These are phyloP conservation scores for Scaptomyza parva DNA, from an alignment of 2,888 invertebrate genomes.

Conservation along the genomic window DNA sequence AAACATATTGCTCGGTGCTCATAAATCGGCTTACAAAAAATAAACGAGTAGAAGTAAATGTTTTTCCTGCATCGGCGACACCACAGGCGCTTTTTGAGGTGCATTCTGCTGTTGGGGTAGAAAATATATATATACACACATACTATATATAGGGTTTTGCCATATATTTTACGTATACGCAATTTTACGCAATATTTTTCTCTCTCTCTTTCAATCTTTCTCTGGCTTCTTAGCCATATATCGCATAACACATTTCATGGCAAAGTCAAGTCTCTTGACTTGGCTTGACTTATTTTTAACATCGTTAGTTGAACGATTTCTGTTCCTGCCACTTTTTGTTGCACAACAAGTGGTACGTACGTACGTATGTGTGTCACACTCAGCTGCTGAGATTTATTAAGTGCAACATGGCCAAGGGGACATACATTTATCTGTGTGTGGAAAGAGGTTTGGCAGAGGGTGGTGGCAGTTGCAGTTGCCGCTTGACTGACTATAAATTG, in stretches of 20 bases:
- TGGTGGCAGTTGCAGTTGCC: conserved; percentile 15
- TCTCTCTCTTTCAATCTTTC: background rate
- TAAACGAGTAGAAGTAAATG: background rate
- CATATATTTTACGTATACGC: conserved; percentile 53
- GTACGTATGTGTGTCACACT: conserved; percentile 57
- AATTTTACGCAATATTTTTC: conserved; percentile 62
- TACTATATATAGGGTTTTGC: too few species aligned
- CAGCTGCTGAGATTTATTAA: conserved; percentile 77
- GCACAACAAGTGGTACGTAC: too few species aligned
- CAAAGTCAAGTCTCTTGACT: conserved; percentile 49
- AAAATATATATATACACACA: conserved; percentile 43
- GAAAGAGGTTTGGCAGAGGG: too few species aligned
- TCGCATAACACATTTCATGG: conserved; percentile 39
- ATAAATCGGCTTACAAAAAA: conserved; percentile 76
- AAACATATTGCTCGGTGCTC: conserved; percentile 73
- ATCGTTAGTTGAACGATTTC: conserved; percentile 61
- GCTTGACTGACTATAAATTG: conserved; percentile 21
- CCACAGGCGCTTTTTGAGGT: conserved; percentile 23
- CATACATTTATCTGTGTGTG: conserved; percentile 46
- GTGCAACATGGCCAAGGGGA: conserved; percentile 61
- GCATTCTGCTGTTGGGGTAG: conserved; percentile 39
- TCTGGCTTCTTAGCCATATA: conserved; percentile 18
- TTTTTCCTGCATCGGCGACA: background rate
- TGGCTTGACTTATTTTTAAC: conserved; percentile 75
- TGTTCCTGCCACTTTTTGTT: conserved; percentile 70